These are phyloP conservation scores for Sialia sialis DNA, from an alignment of 2,113 vertebrate species.

Conservation along the genomic window DNA sequence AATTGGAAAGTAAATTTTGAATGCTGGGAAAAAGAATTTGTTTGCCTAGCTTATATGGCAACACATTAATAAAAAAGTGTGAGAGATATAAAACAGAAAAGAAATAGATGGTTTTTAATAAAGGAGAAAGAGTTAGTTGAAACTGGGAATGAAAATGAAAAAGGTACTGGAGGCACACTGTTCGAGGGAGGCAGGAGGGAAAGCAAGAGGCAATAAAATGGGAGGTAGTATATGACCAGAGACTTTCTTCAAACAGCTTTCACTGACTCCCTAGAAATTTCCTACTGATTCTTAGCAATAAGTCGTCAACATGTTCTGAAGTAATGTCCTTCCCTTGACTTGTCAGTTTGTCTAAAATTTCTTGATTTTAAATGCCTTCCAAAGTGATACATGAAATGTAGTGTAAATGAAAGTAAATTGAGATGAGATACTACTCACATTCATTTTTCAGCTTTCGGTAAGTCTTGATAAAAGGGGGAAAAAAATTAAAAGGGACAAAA, in stretches of 20 bases:
- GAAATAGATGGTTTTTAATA: not conserved
- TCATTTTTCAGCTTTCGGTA: not conserved
- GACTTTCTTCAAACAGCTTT: not conserved
- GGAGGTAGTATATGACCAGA: not conserved
- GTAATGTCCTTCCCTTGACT: not conserved
- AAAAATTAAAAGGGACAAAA: not conserved
- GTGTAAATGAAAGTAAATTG: not conserved
- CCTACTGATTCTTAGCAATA: not conserved
- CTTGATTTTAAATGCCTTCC: not conserved
- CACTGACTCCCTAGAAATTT: not conserved
- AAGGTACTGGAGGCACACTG: not conserved
- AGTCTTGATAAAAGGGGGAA: not conserved
- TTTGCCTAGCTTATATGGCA: not conserved
- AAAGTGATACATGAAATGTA: not conserved
- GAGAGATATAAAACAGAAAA: not conserved
- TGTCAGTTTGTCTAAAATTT: not conserved
- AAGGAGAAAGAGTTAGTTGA: not conserved
- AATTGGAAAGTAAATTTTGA: not conserved
- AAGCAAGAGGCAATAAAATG: not conserved
- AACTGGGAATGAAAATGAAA: not conserved
- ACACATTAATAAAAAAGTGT: not conserved
- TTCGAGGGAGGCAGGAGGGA: not conserved
- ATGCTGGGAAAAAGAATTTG: not conserved
- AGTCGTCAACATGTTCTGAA: not conserved
- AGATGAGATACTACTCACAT: not conserved